These are phyloP conservation scores for Gracilinanus agilis DNA, from an alignment of 2,113 vertebrate genomes.

Conservation along the genomic window DNA sequence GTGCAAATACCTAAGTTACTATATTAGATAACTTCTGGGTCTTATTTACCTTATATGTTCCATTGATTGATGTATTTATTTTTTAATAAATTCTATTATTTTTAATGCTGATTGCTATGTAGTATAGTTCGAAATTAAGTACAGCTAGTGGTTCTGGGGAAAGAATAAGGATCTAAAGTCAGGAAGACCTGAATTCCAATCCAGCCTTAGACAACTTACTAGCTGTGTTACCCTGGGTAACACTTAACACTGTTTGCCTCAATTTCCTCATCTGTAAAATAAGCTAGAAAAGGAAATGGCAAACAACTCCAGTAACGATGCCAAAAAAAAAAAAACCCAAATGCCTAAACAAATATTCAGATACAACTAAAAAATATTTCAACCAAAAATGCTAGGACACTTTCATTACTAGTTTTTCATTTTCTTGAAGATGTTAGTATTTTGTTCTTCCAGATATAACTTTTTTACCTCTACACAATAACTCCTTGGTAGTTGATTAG, in stretches of 20 bases:
- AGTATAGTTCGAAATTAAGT: not conserved
- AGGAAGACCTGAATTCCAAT: too few species aligned
- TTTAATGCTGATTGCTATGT: not conserved
- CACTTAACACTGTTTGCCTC: too few species aligned
- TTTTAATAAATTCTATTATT: not conserved
- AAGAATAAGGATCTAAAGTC: too few species aligned
- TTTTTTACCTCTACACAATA: not conserved
- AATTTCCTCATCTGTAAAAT: too few species aligned
- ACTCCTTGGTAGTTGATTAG: too few species aligned
- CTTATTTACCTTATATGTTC: not conserved
- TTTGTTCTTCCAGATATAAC: not conserved
- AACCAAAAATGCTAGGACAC: not conserved
- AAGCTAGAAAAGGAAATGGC: too few species aligned
- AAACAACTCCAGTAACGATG: too few species aligned
- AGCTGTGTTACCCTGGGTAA: too few species aligned
- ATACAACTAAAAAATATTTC: too few species aligned
- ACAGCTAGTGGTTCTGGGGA: not conserved
- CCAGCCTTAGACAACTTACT: too few species aligned
- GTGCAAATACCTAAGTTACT: not conserved
- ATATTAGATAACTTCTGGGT: not conserved
- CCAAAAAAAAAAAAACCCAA: too few species aligned
- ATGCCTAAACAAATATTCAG: too few species aligned
- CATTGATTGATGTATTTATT: not conserved
- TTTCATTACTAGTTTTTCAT: not conserved
- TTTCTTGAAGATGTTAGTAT: not conserved